A percentile compares a stretch with the other conserved stretches of the same genome.
Conservation (phyloP, 2,888 invertebrate genomes). For the Bruchidius siliquastri region DNA sequence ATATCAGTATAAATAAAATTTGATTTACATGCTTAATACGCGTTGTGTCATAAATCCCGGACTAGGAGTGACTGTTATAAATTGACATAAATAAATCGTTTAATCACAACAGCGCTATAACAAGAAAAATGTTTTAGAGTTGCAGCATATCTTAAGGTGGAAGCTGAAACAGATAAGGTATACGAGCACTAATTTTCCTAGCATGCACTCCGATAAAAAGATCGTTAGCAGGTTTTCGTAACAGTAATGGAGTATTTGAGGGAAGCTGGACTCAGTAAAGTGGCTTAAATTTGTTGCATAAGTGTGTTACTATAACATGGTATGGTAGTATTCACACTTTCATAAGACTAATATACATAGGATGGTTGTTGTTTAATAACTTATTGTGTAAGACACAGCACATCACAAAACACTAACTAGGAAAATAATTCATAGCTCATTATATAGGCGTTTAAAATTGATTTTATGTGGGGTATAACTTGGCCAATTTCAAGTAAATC, state of each 20-base stretch:
- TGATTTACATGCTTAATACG: conserved; percentile 19
- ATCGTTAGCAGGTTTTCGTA: not conserved
- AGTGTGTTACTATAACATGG: too few relatives aligned
- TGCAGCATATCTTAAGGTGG: not conserved
- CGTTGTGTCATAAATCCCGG: not conserved
- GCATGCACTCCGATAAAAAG: not conserved
- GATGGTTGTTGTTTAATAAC: too few relatives aligned
- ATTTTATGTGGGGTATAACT: too few relatives aligned
- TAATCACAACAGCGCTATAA: conserved; percentile 16
- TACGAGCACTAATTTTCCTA: not conserved
- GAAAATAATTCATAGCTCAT: too few relatives aligned
- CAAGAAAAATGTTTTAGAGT: conserved; percentile 13
- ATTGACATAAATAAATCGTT: conserved; percentile 31
- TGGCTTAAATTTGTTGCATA: too few relatives aligned
- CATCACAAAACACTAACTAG: too few relatives aligned
- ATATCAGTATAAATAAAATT: conserved; percentile 18
- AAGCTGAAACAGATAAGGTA: not conserved
- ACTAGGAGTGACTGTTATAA: conserved; percentile 20
- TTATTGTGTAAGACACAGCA: too few relatives aligned
- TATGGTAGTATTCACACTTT: too few relatives aligned
- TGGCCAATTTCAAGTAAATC: too few relatives aligned
- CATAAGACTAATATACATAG: too few relatives aligned
- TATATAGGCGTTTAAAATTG: too few relatives aligned
- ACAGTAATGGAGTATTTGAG: not conserved
- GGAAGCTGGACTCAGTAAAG: not conserved